Percentiles rank a stretch among this genome's conserved stretches.
phyloP scores from a whole-genome alignment of 1,140 invertebrate species.

The Trichonephila clavipes region DNA sequence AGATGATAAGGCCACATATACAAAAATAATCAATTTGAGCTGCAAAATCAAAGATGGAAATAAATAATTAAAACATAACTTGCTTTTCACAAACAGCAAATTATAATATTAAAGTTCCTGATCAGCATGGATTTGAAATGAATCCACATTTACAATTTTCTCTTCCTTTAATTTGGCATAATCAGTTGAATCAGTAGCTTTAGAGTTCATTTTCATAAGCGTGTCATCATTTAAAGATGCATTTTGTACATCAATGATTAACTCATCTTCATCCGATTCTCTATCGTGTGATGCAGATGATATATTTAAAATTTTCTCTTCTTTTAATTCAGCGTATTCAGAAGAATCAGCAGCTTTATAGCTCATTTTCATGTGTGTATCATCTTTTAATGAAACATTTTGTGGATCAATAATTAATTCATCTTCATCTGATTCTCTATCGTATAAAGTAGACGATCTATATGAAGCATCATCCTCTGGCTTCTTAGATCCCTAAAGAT shows the following conservation, averaged over 20 bases:
- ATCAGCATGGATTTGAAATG: neutral
- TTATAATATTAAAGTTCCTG: neutral
- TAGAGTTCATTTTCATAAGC: neutral
- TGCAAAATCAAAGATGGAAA: neutral
- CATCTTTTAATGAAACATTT: neutral
- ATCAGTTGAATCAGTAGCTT: neutral
- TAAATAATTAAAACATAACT: neutral
- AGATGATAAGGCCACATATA: neutral
- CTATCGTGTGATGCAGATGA: neutral
- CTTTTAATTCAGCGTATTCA: neutral
- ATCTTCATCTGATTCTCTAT: neutral
- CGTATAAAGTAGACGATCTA: conserved; percentile 7
- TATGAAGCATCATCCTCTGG: conserved; percentile 42
- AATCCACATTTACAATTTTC: neutral
- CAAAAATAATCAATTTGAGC: neutral
- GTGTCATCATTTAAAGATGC: neutral
- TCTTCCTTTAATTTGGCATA: neutral
- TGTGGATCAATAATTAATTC: conserved; percentile 1
- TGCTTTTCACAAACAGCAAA: conserved; percentile 1
- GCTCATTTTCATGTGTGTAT: neutral
- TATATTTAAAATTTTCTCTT: neutral
- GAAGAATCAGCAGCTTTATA: neutral
- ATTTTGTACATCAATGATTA: conserved; percentile 4
- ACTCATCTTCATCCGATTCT: conserved; percentile 1
- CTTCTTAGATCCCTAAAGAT: conserved; percentile 47